Percentiles rank a stretch among this genome's conserved stretches.
Conservation (phyloP, 2,797 vertebrate genomes). For the Epinephelus coioides region DNA sequence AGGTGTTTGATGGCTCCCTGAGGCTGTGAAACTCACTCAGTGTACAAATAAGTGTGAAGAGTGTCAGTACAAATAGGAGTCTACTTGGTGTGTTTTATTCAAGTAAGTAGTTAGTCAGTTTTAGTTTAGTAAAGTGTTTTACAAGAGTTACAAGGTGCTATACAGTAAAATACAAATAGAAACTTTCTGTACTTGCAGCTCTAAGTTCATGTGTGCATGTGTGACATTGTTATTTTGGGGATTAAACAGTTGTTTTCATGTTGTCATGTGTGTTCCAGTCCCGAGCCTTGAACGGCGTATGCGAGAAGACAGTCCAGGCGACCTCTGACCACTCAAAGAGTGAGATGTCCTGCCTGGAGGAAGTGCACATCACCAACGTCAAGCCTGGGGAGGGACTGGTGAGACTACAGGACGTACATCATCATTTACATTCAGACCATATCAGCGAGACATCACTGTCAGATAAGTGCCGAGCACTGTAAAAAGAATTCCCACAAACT, state of each 20-base stretch:
- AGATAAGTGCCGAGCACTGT: neutral
- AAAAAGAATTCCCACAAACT: slow-evolving; percentile 18
- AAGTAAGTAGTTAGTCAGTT: too few relatives aligned
- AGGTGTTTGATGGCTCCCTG: neutral
- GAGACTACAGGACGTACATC: slow-evolving; percentile 65
- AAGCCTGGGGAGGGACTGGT: slow-evolving; percentile 94
- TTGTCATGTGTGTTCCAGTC: slow-evolving; percentile 83
- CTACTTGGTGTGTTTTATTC: too few relatives aligned
- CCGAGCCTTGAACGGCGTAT: slow-evolving; percentile 90
- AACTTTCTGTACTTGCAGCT: too few relatives aligned
- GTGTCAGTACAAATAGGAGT: neutral
- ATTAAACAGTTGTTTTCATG: neutral
- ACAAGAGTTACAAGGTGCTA: neutral
- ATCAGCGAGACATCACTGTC: neutral
- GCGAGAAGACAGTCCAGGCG: slow-evolving; percentile 90
- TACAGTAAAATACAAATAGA: too few relatives aligned
- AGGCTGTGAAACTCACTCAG: neutral
- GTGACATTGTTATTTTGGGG: neutral
- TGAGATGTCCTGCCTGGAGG: slow-evolving; percentile 90
- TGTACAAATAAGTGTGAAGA: neutral
- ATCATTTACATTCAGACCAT: neutral
- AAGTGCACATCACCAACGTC: slow-evolving; percentile 90
- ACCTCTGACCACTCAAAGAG: slow-evolving; percentile 89
- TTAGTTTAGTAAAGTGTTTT: too few relatives aligned
- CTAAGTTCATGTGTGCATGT: too few relatives aligned